These are phyloP conservation scores for Cheilosia pagana DNA, from an alignment of 2,888 invertebrate species.

Conservation along the genomic window DNA sequence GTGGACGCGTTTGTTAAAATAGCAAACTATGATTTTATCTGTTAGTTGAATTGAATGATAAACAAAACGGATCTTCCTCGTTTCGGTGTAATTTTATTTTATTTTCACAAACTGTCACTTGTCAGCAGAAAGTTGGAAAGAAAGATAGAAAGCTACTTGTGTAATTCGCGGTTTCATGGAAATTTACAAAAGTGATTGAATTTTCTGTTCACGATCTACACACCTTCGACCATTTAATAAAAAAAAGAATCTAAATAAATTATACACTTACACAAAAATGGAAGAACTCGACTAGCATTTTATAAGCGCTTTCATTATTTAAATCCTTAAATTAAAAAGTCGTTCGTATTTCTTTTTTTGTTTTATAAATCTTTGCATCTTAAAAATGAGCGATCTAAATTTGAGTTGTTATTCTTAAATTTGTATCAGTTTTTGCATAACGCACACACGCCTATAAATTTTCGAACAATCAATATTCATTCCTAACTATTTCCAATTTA, in stretches of 20 bases:
- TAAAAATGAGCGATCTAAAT: constrained; percentile 8
- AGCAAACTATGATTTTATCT: no score
- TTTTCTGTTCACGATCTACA: background rate
- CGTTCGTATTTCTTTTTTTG: background rate
- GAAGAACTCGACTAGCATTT: constrained; percentile 49
- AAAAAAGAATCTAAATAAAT: background rate
- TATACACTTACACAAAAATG: constrained; percentile 26
- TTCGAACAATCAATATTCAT: background rate
- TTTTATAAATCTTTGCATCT: constrained; percentile 5
- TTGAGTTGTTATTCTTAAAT: background rate
- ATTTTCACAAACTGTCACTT: no score
- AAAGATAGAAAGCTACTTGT: no score
- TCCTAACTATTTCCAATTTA: background rate
- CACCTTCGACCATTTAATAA: background rate
- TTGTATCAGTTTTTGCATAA: background rate
- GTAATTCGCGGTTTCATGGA: no score
- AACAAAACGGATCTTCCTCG: no score
- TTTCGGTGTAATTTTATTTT: no score
- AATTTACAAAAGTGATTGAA: no score
- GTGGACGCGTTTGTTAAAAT: no score
- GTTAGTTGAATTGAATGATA: no score
- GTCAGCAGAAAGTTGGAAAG: no score
- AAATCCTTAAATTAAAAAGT: constrained; percentile 5
- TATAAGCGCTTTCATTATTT: background rate
- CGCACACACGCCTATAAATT: background rate